Base-by-base conservation (phyloP, 92 coral and sea anemone species). In the Phenganax stokvisi region DNA sequence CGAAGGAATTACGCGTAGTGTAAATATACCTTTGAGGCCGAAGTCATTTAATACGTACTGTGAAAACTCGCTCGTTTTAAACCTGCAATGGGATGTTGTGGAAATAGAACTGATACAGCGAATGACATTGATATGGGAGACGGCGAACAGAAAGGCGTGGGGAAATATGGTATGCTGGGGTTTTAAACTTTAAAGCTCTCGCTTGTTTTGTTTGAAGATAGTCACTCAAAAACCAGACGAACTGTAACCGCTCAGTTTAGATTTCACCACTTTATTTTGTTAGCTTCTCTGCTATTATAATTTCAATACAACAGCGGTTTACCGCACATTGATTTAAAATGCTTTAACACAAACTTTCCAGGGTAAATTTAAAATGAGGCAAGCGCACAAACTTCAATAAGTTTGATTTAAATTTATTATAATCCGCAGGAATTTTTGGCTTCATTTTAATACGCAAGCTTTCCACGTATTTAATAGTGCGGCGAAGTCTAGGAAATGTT, bases 11-110 rank as follows among this genome's bases (percentile, higher is more conserved):
- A 53, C 16, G 73, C 73, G 12, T n/a, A 53, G 11, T 37, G 47
- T 37, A 37, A 37, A 37, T 1, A 37, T 37, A 37, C 5, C 5
- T 5, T 37, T 37, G 47, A 30, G 30, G 54, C 54, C 76, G 53
- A 57, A 75, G 69, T 53, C 74, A 63, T 15, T 80, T 29, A 17
- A 60, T 58, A 54, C 62, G 57, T 54, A 37, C 47, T 37, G 47
- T 37, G 47, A 37, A 37, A 37, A 44, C 69, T 79, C 60, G 57
- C 57, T 54, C 72, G 69, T 37, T 1, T 37, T 37, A 5, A 37
- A 37, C 11, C 72, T 75, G 84, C 74, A 20, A 93, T 93, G 98
- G 98, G 98, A 53, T 93, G 98, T 75, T 93, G 98, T 83, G 97
- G 98, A 47, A 91, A 93, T 72, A 90, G 81, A 81, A 93, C 92